These are phyloP conservation scores for Helostoma temminkii DNA, from an alignment of 2,797 vertebrate species.

Conservation along the genomic window DNA sequence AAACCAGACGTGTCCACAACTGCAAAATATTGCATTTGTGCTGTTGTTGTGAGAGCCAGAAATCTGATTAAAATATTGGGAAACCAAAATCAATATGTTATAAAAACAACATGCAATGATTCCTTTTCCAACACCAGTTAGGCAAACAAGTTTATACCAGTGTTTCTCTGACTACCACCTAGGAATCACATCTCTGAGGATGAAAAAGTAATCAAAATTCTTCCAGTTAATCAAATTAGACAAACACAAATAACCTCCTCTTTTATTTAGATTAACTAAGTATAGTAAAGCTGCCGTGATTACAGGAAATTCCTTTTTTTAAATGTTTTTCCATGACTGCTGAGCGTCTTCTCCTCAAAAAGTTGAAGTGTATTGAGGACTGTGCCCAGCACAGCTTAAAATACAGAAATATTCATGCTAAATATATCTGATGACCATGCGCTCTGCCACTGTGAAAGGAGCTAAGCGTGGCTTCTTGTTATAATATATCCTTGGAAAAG, in stretches of 20 bases:
- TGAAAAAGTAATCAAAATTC: constrained; percentile 67
- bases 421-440: constrained; percentile 45
- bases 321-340: constrained; percentile 70
- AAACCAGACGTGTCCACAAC: constrained; percentile 35
- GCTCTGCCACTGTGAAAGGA: constrained; percentile 39
- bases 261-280: constrained; percentile 75
- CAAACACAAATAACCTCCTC: constrained; percentile 70
- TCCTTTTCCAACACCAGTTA: constrained; percentile 32
- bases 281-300: constrained; percentile 74
- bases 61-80: constrained; percentile 18
- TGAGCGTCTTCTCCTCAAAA: constrained; percentile 50
- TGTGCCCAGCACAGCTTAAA: constrained; percentile 38
- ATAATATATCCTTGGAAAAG: constrained; percentile 62
- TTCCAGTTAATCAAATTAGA: constrained; percentile 72
- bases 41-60: constrained; percentile 8
- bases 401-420: constrained; percentile 51
- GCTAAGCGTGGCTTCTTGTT: constrained; percentile 43
- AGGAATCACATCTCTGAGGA: constrained; percentile 42
- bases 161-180: constrained; percentile 35
- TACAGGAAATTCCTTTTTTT: constrained; percentile 68
- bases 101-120: constrained; percentile 21
- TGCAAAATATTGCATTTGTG: constrained; percentile 11
- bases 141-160: constrained; percentile 13
- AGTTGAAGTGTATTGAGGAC: constrained; percentile 53
- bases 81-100: constrained; percentile 21